Evolutionary conservation across 2,113 vertebrate species (phyloP).

Genomic region (Neogobius melanostomus): DNA sequence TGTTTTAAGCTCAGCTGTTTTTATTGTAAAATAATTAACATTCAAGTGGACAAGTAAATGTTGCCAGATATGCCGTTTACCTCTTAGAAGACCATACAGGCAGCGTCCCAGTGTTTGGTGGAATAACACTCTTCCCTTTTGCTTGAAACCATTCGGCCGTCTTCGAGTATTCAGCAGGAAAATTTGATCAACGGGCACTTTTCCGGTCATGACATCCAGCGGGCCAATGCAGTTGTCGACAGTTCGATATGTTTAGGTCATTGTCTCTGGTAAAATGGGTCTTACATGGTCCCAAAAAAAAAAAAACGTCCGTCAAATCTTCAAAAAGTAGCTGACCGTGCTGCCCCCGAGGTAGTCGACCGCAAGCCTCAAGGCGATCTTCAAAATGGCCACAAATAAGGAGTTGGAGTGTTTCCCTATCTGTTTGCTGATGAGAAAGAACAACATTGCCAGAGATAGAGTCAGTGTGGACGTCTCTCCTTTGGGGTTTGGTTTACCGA

Average conservation of each 20-base stretch:
- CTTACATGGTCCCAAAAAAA: not conserved
- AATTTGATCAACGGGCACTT: slow-evolving; percentile 25
- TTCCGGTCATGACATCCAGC: slow-evolving; percentile 41
- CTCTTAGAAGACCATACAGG: slow-evolving; percentile 59
- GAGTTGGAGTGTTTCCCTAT: slow-evolving; percentile 67
- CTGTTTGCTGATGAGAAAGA: slow-evolving; percentile 72
- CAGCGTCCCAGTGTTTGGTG: slow-evolving; percentile 58
- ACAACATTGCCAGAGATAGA: slow-evolving; percentile 63
- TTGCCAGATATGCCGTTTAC: slow-evolving; percentile 29
- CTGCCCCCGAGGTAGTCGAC: slow-evolving; percentile 65
- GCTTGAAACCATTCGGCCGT: slow-evolving; percentile 46
- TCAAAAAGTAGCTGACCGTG: slow-evolving; percentile 67
- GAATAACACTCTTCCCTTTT: slow-evolving; percentile 63
- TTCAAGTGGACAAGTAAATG: too few species aligned
- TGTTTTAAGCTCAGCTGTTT: not conserved
- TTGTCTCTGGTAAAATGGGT: not conserved
- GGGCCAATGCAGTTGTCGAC: not conserved
- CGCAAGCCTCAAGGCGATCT: slow-evolving; percentile 63
- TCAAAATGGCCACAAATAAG: slow-evolving; percentile 64
- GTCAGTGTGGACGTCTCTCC: slow-evolving; percentile 68
- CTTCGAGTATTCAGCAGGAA: slow-evolving; percentile 47
- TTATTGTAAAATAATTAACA: not conserved
- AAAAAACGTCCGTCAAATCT: slow-evolving; percentile 46
- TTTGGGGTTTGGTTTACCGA: slow-evolving; percentile 55
- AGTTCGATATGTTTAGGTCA: slow-evolving; percentile 12